phyloP scores from a whole-genome alignment of 2,888 invertebrate genomes.

The Noctua fimbriata region DNA sequence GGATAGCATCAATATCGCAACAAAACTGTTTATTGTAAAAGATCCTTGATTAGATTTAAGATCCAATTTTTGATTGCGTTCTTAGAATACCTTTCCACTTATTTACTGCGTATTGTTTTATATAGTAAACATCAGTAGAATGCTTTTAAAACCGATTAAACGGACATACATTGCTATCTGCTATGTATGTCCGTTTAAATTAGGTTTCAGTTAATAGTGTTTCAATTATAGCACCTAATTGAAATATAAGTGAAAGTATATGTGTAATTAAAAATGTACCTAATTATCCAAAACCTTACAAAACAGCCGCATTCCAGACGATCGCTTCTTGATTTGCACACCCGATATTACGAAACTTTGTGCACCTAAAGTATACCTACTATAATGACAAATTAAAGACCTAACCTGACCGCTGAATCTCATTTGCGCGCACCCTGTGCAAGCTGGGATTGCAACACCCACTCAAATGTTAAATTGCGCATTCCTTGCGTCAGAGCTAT shows the following conservation, averaged over 20 bases:
- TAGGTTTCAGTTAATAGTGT: too few species aligned
- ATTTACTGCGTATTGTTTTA: constrained; percentile 2
- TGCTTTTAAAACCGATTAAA: background rate
- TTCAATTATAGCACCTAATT: constrained; percentile 7
- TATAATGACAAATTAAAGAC: constrained; percentile 53
- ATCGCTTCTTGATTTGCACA: constrained; percentile 36
- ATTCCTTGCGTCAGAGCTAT: constrained; percentile 70
- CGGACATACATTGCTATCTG: too few species aligned
- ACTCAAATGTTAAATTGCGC: constrained; percentile 73
- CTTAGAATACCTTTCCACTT: constrained; percentile 3
- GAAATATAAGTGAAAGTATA: constrained; percentile 24
- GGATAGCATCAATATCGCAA: constrained; percentile 11
- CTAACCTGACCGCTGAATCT: constrained; percentile 57
- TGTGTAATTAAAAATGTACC: constrained; percentile 5
- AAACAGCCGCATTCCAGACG: constrained; percentile 42
- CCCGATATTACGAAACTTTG: constrained; percentile 35
- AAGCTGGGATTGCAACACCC: constrained; percentile 59
- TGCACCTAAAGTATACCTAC: constrained; percentile 27
- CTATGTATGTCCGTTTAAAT: too few species aligned
- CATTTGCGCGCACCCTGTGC: constrained; percentile 50
- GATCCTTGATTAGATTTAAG: constrained; percentile 44
- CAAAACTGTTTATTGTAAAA: constrained; percentile 27
- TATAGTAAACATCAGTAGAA: background rate
- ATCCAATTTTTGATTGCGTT: constrained; percentile 31
- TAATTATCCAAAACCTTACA: constrained; percentile 14